Evolutionary conservation across 1,140 invertebrate genomes (phyloP), one percentile per base, ranked within the genome.

Genomic region (Meloidogyne exigua): DNA sequence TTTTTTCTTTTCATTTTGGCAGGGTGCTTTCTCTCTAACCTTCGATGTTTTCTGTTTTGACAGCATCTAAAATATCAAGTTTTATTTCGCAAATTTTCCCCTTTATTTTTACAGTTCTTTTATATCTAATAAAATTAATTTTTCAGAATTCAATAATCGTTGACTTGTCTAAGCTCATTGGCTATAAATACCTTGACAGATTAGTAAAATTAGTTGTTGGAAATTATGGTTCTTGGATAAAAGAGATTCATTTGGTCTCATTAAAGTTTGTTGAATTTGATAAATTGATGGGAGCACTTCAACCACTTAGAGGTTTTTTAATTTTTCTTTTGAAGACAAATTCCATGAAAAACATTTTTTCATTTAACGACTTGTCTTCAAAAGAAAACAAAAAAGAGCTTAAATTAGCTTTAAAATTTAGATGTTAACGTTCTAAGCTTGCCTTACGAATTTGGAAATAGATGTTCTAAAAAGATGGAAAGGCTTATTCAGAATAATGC

Each of bases 391-490:
- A n/a, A n/a, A n/a, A n/a, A n/a, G n/a, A n/a, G n/a, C n/a, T 32
- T 32, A 32, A 32, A 32, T 32, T 32, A 32, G 10, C 9, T 0
- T 32, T 32, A 3, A 32, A 39, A 39, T 66, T n/a, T 21, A 68
- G 66, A 13, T 68, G 28, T 68, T 42, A 68, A 18, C 1, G 66
- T 68, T 1, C 9, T 68, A 42, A 68, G 66, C 21, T 42, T 68
- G 7, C 66, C 66, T 42, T 68, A 68, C 9, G 66, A 68, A 68
- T 68, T 68, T 42, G 66, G 2, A 4, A 68, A 42, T n/a, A 32
- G 39, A 68, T 18, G 39, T 9, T 36, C 39, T 32, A 68, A 68
- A 21, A 68, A 42, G 21, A 32, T 68, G 66, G 66, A 68, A 42
- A 32, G 7, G n/a, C 10, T 68, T n/a, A 42, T 68, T 42, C 28